These are phyloP conservation scores for Stenodema calcarata DNA, from an alignment of 2,888 invertebrate species.

Conservation along the genomic window DNA sequence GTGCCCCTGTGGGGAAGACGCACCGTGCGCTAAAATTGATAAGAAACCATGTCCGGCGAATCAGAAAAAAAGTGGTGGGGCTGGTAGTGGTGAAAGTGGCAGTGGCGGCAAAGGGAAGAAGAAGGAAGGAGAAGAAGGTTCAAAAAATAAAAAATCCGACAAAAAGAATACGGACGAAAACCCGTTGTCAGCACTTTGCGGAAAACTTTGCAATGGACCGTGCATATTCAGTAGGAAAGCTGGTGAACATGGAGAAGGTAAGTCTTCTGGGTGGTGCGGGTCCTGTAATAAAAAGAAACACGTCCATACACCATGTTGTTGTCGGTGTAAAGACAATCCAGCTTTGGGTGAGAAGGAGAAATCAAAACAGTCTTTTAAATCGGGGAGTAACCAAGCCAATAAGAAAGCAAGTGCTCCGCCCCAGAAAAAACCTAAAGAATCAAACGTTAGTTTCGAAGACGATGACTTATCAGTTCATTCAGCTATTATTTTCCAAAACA, in stretches of 20 bases:
- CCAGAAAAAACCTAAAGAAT: too few species aligned
- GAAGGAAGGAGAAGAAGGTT: not conserved
- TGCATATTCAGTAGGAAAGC: not conserved
- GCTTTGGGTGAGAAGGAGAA: not conserved
- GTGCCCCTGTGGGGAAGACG: not conserved
- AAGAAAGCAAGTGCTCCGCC: too few species aligned
- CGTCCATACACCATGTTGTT: conserved; percentile 1
- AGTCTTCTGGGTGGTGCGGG: not conserved
- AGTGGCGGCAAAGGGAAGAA: not conserved
- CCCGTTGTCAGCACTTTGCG: not conserved
- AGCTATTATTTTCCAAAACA: not conserved
- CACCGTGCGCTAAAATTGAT: not conserved
- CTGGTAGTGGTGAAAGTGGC: not conserved
- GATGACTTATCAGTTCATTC: not conserved
- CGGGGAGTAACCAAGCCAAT: too few species aligned
- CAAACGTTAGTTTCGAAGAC: not conserved
- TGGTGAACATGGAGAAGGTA: not conserved
- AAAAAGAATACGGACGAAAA: not conserved
- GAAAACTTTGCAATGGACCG: not conserved
- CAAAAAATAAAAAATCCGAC: not conserved
- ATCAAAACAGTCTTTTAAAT: not conserved
- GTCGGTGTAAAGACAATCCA: conserved; percentile 12
- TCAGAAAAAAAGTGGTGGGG: not conserved
- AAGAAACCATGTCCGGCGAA: not conserved
- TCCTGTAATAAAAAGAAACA: not conserved